Conservation (phyloP, 2,797 vertebrate species). For the Buphagus erythrorhynchus region DNA sequence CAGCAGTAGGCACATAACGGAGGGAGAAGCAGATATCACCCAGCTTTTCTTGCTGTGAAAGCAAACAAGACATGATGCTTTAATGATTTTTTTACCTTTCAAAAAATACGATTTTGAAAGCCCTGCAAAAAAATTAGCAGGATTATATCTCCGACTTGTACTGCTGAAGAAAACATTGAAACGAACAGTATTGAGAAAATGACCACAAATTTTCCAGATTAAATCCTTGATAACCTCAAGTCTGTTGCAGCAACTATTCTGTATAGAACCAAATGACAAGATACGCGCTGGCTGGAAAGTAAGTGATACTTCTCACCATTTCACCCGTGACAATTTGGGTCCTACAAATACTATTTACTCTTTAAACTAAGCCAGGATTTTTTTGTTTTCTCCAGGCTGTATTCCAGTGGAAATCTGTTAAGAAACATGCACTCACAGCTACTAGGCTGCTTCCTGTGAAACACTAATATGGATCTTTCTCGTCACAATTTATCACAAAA, state of each 20-base stretch:
- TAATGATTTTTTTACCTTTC: background rate
- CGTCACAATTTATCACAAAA: background rate
- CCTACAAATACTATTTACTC: background rate
- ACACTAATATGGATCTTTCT: background rate
- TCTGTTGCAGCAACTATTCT: background rate
- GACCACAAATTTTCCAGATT: background rate
- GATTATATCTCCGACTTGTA: background rate
- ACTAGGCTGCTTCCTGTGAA: background rate
- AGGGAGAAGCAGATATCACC: slow-evolving; percentile 99
- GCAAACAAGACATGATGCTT: slow-evolving; percentile 1
- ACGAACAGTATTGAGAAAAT: background rate
- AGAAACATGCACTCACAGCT: background rate
- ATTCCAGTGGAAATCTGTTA: background rate
- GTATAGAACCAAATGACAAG: background rate
- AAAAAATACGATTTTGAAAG: background rate
- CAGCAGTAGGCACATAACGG: slow-evolving; percentile 96
- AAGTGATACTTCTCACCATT: background rate
- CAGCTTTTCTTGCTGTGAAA: slow-evolving; percentile 95
- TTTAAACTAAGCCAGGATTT: background rate
- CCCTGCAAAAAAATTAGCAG: background rate
- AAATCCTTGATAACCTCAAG: background rate
- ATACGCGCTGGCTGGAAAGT: background rate
- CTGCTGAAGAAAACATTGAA: slow-evolving; percentile 13
- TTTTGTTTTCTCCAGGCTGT: background rate
- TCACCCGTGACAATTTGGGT: background rate